Evolutionary conservation across 2,113 vertebrate species (phyloP).

Genomic region (Gobio gobio): DNA sequence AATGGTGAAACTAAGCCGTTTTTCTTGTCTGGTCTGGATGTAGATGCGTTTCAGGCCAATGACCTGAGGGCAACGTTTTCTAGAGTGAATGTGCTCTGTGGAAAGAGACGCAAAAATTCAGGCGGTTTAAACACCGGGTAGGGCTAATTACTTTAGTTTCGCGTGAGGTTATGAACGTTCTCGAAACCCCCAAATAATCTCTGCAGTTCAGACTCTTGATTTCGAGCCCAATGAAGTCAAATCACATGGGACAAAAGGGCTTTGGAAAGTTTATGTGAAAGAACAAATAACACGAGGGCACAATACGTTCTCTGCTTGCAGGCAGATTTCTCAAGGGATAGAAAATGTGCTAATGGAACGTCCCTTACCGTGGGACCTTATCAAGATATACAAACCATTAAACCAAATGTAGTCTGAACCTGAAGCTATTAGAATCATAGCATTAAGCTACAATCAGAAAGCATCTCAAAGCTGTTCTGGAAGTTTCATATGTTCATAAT

Average conservation of each 20-base stretch:
- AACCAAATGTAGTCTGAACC: background rate
- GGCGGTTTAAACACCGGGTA: constrained; percentile 57
- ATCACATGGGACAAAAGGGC: background rate
- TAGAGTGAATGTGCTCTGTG: constrained; percentile 65
- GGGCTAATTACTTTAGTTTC: constrained; percentile 70
- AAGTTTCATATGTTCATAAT: background rate
- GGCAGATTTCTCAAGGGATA: background rate
- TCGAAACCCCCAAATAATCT: constrained; percentile 69
- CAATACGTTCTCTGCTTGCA: background rate
- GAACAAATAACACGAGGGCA: constrained; percentile 13
- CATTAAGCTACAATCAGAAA: constrained; percentile 5
- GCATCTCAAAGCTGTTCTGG: background rate
- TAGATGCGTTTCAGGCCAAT: constrained; percentile 80
- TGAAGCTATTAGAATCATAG: background rate
- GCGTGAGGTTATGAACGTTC: constrained; percentile 73
- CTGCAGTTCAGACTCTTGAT: constrained; percentile 70
- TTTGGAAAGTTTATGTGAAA: constrained; percentile 15
- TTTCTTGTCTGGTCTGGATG: constrained; percentile 86
- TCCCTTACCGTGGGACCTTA: background rate
- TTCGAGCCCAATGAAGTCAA: constrained; percentile 70
- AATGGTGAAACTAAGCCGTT: constrained; percentile 84
- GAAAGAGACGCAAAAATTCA: constrained; percentile 32
- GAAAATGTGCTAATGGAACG: background rate
- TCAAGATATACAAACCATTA: constrained; percentile 12
- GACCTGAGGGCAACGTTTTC: constrained; percentile 78